These are phyloP conservation scores for Anabas testudineus DNA, from an alignment of 2,797 vertebrate genomes.

Conservation along the genomic window DNA sequence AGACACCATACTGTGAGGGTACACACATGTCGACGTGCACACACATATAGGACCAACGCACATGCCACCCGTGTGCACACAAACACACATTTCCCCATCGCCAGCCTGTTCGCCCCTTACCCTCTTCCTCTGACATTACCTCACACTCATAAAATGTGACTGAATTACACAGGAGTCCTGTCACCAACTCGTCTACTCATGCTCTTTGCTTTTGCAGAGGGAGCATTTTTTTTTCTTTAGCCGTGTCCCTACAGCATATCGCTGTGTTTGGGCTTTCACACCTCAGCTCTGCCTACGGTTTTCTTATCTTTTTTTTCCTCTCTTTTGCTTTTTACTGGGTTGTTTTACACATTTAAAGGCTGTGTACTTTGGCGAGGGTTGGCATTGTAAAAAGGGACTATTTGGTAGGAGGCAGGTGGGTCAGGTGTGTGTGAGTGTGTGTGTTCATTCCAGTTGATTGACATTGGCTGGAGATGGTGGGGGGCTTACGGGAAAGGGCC, in stretches of 20 bases:
- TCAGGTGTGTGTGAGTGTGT: constrained; percentile 68
- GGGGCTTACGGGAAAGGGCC: constrained; percentile 73
- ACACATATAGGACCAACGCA: constrained; percentile 1
- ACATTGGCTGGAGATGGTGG: constrained; percentile 66
- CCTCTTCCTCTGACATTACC: constrained; percentile 74
- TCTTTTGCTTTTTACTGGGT: constrained; percentile 63
- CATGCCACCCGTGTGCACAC: constrained; percentile 57
- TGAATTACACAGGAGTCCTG: constrained; percentile 76
- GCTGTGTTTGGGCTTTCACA: constrained; percentile 58
- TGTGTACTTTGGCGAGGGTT: constrained; percentile 73
- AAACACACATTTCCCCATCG: constrained; percentile 46
- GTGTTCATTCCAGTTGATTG: constrained; percentile 70
- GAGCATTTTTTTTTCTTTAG: constrained; percentile 26
- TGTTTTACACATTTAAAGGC: constrained; percentile 70
- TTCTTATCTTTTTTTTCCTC: constrained; percentile 62
- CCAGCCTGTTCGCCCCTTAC: constrained; percentile 43
- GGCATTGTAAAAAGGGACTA: constrained; percentile 63
- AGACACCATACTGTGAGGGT: constrained; percentile 15
- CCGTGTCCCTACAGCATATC: constrained; percentile 41
- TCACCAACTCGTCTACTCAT: constrained; percentile 66
- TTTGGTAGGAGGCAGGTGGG: constrained; percentile 72
- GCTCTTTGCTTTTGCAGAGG: constrained; percentile 66
- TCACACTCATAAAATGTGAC: constrained; percentile 77
- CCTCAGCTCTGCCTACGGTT: constrained; percentile 48
- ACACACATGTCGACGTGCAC: constrained; percentile 7